phyloP scores from a whole-genome alignment of 2,797 vertebrate species.

The Varecia variegata region DNA sequence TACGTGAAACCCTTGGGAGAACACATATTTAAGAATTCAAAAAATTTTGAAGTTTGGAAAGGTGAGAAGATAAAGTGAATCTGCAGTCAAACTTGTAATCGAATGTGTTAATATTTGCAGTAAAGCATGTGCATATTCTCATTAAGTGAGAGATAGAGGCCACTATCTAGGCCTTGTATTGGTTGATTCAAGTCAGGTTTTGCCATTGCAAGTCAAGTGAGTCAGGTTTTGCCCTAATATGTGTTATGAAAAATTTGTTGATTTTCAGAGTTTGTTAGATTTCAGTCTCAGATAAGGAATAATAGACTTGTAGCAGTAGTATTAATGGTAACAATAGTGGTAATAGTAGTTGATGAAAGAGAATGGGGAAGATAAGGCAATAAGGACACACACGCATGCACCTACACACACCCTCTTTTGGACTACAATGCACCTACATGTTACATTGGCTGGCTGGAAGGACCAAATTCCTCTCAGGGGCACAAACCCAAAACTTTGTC shows the following conservation, averaged over 20 bases:
- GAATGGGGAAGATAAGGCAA: neutral
- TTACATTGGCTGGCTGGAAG: neutral
- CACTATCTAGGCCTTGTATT: neutral
- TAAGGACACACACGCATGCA: neutral
- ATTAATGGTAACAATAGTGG: neutral
- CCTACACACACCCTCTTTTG: neutral
- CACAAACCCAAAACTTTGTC: neutral
- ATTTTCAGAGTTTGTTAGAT: neutral
- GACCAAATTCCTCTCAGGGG: neutral
- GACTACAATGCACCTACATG: too few relatives aligned
- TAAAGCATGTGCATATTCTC: neutral
- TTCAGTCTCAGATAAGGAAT: neutral
- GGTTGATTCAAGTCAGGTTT: neutral
- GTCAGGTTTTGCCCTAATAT: neutral
- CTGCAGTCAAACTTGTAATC: neutral
- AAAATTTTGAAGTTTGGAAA: neutral
- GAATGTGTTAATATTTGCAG: neutral
- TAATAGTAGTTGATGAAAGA: neutral
- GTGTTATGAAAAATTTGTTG: neutral
- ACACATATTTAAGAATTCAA: neutral
- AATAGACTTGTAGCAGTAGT: neutral
- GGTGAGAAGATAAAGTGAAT: neutral
- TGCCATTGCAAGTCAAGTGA: neutral
- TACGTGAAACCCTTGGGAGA: neutral
- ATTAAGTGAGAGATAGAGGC: neutral